Conservation (phyloP, 2,113 vertebrate genomes). For the Clarias macrocephalus region DNA sequence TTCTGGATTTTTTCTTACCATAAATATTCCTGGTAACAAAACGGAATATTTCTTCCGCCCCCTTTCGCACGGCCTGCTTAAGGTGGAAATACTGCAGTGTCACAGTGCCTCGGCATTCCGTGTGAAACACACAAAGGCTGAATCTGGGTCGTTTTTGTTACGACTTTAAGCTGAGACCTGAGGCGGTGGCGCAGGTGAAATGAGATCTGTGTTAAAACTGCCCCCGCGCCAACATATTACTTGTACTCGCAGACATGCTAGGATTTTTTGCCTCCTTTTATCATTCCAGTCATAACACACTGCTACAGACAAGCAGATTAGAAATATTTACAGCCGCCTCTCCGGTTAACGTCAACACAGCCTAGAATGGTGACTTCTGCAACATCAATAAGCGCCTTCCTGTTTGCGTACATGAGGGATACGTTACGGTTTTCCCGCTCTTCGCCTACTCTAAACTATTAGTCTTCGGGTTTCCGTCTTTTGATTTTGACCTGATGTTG, state of each 20-base stretch:
- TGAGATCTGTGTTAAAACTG: too few relatives aligned
- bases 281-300: constrained; percentile 29
- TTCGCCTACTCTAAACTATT: constrained; percentile 9
- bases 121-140: too few relatives aligned
- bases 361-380: not conserved
- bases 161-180: too few relatives aligned
- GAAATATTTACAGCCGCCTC: not conserved
- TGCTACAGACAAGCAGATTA: not conserved
- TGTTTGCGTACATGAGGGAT: not conserved
- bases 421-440: not conserved
- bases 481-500: not conserved
- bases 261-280: not conserved
- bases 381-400: constrained; percentile 15
- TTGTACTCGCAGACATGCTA: constrained; percentile 18
- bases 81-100: too few relatives aligned
- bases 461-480: not conserved
- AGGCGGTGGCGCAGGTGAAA: too few relatives aligned
- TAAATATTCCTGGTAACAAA: not conserved
- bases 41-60: not conserved
- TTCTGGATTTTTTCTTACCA: not conserved
- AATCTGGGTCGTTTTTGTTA: too few relatives aligned
- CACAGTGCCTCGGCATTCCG: not conserved
- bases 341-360: not conserved
- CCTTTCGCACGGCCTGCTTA: too few relatives aligned
- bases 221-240: not conserved